phyloP scores from a whole-genome alignment of 2,113 vertebrate species.

The Tachuris rubrigastra region DNA sequence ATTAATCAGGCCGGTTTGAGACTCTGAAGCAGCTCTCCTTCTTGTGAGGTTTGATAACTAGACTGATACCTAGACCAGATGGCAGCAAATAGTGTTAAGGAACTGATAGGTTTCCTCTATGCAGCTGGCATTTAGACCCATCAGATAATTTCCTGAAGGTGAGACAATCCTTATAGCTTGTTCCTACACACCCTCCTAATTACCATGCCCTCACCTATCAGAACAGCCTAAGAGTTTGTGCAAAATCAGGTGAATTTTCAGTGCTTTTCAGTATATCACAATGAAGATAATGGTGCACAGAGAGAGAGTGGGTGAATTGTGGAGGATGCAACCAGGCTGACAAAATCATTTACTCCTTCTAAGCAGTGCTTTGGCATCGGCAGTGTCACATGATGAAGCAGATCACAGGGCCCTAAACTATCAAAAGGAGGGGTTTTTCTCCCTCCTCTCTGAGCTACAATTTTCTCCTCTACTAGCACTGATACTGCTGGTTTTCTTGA shows the following conservation, averaged over 20 bases:
- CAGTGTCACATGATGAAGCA: not conserved
- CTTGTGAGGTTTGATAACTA: not conserved
- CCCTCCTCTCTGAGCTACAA: not conserved
- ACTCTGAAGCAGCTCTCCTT: not conserved
- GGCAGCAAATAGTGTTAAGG: not conserved
- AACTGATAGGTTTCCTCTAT: not conserved
- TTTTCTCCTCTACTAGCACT: not conserved
- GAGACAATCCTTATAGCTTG: not conserved
- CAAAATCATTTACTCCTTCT: constrained; percentile 8
- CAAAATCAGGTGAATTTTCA: not conserved
- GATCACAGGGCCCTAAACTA: not conserved
- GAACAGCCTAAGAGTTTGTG: not conserved
- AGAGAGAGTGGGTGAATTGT: not conserved
- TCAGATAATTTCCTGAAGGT: not conserved
- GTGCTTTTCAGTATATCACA: not conserved
- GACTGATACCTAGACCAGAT: not conserved
- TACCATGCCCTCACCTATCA: not conserved
- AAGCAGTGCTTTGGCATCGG: not conserved
- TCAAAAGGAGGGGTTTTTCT: not conserved
- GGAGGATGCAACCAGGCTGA: constrained; percentile 6
- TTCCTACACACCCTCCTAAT: not conserved
- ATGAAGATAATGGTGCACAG: not conserved
- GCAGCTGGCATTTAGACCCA: not conserved
- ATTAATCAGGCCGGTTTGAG: not conserved
- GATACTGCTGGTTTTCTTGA: not conserved